phyloP scores from a whole-genome alignment of 2,797 vertebrate genomes.

The Decapterus maruadsi region DNA sequence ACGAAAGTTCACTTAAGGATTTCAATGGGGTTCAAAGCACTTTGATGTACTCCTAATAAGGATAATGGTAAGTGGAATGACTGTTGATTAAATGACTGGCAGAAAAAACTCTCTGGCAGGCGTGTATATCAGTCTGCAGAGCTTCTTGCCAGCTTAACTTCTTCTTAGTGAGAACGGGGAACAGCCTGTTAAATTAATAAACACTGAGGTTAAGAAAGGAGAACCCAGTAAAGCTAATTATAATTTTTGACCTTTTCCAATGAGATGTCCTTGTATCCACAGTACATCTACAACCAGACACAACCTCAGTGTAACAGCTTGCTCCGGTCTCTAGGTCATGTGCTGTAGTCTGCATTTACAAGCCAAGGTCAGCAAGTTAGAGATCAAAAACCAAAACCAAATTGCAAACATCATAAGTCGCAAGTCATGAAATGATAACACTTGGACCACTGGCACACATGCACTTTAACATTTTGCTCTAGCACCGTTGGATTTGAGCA shows the following conservation, averaged over 20 bases:
- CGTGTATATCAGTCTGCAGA: conserved; percentile 31
- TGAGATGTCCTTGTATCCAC: background rate
- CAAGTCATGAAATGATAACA: conserved; percentile 8
- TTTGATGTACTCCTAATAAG: conserved; percentile 45
- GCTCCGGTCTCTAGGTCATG: conserved; percentile 4
- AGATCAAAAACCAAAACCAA: background rate
- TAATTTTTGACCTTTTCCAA: conserved; percentile 23
- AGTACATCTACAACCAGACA: background rate
- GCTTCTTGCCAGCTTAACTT: conserved; percentile 44
- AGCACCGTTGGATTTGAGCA: conserved; percentile 16
- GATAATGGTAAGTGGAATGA: conserved; percentile 45
- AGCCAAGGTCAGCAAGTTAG: background rate
- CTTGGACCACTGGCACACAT: conserved; percentile 3
- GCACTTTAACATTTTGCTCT: conserved; percentile 19
- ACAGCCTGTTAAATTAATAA: conserved; percentile 42
- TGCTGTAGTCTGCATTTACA: conserved; percentile 15
- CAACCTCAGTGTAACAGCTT: background rate
- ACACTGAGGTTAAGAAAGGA: conserved; percentile 28
- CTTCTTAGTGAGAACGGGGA: conserved; percentile 17
- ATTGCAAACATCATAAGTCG: background rate
- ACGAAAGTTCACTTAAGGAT: conserved; percentile 15
- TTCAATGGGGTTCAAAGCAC: conserved; percentile 42
- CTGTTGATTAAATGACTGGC: conserved; percentile 47
- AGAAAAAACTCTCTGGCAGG: conserved; percentile 37
- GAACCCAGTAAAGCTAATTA: conserved; percentile 17